These are phyloP conservation scores for Drosophila kokeensis DNA, from an alignment of 2,888 invertebrate genomes.

Conservation along the genomic window DNA sequence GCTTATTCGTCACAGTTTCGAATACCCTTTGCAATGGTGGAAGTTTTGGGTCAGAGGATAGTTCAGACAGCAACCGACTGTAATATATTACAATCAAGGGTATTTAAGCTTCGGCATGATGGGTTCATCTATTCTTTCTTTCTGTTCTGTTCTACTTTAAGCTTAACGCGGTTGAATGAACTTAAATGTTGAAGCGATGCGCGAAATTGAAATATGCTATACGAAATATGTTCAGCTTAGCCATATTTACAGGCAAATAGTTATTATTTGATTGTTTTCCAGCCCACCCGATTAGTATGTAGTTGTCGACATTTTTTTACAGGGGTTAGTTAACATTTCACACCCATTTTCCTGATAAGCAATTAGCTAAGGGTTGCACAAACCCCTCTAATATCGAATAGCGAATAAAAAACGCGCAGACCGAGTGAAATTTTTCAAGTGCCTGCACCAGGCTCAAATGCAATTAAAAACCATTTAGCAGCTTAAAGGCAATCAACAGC, in stretches of 20 bases:
- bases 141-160: neutral
- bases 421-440: constrained; percentile 58
- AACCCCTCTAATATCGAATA: constrained; percentile 14
- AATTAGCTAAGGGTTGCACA: constrained; percentile 67
- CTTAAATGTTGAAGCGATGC: constrained; percentile 11
- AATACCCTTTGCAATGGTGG: neutral
- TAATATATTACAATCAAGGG: neutral
- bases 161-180: constrained; percentile 56
- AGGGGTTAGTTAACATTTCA: constrained; percentile 51
- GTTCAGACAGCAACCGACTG: neutral
- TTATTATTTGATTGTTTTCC: constrained; percentile 4
- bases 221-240: neutral
- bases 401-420: constrained; percentile 38
- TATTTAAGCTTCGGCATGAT: neutral
- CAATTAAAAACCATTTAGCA: constrained; percentile 76
- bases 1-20: neutral
- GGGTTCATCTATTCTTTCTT: neutral
- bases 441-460: constrained; percentile 56
- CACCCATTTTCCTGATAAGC: constrained; percentile 50
- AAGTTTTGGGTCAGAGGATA: neutral
- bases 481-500: constrained; percentile 61
- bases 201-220: neutral
- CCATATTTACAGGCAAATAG: neutral
- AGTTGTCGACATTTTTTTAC: constrained; percentile 10
- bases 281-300: constrained; percentile 9